Conservation (phyloP, 2,113 vertebrate species). For the Parus major region DNA sequence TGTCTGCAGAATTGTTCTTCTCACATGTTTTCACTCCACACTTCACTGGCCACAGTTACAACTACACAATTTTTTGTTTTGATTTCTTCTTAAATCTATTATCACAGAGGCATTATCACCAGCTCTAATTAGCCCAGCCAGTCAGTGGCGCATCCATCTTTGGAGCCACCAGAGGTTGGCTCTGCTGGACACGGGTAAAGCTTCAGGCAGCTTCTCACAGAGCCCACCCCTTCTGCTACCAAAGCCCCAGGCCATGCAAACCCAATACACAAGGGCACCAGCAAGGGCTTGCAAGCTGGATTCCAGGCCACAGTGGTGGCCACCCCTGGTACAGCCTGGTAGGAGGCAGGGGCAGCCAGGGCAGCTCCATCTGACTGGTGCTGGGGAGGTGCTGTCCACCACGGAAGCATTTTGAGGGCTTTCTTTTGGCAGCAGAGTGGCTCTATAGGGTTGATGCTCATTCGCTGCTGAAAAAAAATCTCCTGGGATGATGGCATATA, state of each 20-base stretch:
- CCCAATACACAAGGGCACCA: neutral
- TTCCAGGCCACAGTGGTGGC: accelerated
- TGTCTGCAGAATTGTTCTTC: neutral
- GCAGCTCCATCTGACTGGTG: accelerated
- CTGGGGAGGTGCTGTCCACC: neutral
- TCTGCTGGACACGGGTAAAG: neutral
- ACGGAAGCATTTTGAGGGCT: neutral
- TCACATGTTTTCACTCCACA: accelerated
- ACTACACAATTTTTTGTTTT: neutral
- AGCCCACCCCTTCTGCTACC: neutral
- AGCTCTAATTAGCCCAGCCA: neutral
- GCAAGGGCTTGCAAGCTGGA: neutral
- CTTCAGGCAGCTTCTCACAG: neutral
- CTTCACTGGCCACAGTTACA: neutral
- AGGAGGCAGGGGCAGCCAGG: neutral
- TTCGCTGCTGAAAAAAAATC: neutral
- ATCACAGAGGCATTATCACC: too few relatives aligned
- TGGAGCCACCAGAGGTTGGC: neutral
- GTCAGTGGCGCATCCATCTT: accelerated
- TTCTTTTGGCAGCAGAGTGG: neutral
- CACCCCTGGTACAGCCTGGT: neutral
- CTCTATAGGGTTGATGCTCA: neutral
- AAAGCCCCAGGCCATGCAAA: neutral
- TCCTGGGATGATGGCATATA: neutral
- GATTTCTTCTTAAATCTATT: neutral